Base-by-base conservation (phyloP, 2,888 invertebrate genomes). In the Eupelmus urozonus region DNA sequence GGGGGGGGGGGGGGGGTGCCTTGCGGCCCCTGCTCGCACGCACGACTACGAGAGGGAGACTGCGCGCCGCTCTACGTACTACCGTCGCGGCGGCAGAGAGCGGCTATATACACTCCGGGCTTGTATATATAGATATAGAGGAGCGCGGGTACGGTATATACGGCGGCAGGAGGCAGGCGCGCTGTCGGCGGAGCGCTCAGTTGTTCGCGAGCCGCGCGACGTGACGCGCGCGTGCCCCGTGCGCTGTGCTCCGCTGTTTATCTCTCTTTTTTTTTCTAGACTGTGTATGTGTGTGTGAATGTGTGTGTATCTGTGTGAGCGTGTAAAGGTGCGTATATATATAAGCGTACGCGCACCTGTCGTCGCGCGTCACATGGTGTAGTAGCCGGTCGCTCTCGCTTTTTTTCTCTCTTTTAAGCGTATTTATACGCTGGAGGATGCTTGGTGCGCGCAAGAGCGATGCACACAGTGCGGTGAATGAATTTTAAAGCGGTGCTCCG, bases 141-240 rank as follows among this genome's bases (percentile, higher is more conserved):
- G 62, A 3, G 42, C 40, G 42, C 62, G 62, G 13, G 45, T 45
- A 45, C 45, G 2, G 16, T 16, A 16, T 51, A 20, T 42, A 34
- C 23, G 45, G 66, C 29, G 16, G 51, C 51, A n/a, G 5, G 29
- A 29, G 34, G 23, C 59, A 18, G 49, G 5, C 11, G 45, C 79
- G 74, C 81, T 67, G 80, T 82, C 80, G 81, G 80, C 81, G 83
- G 78, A 80, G 75, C 82, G 82, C 82, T 83, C 86, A 87, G 87
- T 87, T 84, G 81, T 83, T 84, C 87, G 87, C 85, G 87, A 86
- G 84, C 85, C 87, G 85, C 85, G 87, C 84, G 82, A 82, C 82
- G 84, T 81, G 81, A 78, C 81, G 83, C 49, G 69, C 34, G 34
- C 2, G 25, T 29, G 1, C 2, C 49, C 3, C 49, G 2, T 16